phyloP scores from a whole-genome alignment of 2,113 vertebrate genomes.

The Mola mola region DNA sequence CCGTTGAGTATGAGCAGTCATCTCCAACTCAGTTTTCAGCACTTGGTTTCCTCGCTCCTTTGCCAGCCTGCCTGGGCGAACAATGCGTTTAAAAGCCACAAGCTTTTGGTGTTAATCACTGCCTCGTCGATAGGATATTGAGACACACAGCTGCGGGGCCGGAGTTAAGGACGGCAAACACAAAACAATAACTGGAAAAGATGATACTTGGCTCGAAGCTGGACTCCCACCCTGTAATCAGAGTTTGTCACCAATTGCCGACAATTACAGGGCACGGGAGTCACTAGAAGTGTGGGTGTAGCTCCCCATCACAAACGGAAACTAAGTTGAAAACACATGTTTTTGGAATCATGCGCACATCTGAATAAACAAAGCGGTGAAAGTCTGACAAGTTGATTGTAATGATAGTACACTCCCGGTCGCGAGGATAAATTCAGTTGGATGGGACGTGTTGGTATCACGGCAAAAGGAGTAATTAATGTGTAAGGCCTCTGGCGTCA shows the following conservation, averaged over 20 bases:
- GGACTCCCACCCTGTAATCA: constrained; percentile 79
- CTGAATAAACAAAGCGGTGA: constrained; percentile 62
- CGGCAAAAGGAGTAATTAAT: constrained; percentile 68
- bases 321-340: constrained; percentile 70
- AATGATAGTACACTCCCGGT: constrained; percentile 52
- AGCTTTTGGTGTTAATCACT: constrained; percentile 58
- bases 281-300: constrained; percentile 59
- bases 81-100: constrained; percentile 28
- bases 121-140: constrained; percentile 28
- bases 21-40: constrained; percentile 15
- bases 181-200: constrained; percentile 76
- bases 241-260: constrained; percentile 67
- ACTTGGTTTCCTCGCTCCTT: constrained; percentile 33
- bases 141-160: constrained; percentile 71
- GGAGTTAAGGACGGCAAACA: constrained; percentile 51
- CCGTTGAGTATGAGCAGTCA: constrained; percentile 7
- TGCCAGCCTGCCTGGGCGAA: constrained; percentile 31
- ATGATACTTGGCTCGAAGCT: constrained; percentile 66
- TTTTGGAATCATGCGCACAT: constrained; percentile 63
- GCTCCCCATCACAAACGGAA: constrained; percentile 56
- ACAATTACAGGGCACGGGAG: constrained; percentile 81
- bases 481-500: constrained; percentile 42
- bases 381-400: constrained; percentile 54
- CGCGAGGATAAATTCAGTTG: constrained; percentile 39
- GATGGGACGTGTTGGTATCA: constrained; percentile 29